Conservation (phyloP, 2,797 vertebrate genomes). For the Mycteria americana region DNA sequence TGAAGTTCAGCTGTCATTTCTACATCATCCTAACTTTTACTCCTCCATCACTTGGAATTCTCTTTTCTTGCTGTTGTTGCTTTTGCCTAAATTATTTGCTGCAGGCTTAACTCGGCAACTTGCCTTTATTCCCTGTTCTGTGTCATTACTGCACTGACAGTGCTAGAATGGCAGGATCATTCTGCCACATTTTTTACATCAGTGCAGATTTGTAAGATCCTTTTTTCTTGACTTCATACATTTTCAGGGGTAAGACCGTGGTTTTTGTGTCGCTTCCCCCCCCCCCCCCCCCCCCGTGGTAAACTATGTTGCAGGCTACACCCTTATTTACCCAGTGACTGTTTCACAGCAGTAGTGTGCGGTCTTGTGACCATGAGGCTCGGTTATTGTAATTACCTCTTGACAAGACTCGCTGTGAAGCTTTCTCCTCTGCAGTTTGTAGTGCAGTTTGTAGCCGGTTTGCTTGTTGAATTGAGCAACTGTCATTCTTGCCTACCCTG, state of each 20-base stretch:
- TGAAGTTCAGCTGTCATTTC: neutral
- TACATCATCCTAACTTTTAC: neutral
- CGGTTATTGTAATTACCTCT: constrained; percentile 6
- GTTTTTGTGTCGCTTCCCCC: neutral
- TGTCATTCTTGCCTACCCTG: neutral
- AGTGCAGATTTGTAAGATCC: neutral
- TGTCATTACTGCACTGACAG: neutral
- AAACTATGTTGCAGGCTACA: neutral
- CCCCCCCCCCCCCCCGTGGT: neutral
- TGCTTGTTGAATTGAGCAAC: neutral
- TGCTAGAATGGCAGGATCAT: neutral
- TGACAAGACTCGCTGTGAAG: neutral
- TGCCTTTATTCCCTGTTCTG: neutral
- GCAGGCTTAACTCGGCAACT: neutral
- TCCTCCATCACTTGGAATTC: neutral
- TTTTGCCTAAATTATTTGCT: neutral
- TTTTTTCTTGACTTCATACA: neutral
- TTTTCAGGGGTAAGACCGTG: neutral
- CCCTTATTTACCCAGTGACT: constrained; percentile 25
- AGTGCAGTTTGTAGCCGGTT: neutral
- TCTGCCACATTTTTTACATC: neutral
- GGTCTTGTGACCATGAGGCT: constrained; percentile 22
- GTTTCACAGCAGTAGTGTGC: neutral
- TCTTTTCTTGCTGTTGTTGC: neutral
- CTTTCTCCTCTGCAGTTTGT: neutral